Percentiles rank a stretch among this genome's conserved stretches.
Conservation (phyloP, 35 echinoderm and acorn worm species). For the Strongylocentrotus purpuratus region DNA sequence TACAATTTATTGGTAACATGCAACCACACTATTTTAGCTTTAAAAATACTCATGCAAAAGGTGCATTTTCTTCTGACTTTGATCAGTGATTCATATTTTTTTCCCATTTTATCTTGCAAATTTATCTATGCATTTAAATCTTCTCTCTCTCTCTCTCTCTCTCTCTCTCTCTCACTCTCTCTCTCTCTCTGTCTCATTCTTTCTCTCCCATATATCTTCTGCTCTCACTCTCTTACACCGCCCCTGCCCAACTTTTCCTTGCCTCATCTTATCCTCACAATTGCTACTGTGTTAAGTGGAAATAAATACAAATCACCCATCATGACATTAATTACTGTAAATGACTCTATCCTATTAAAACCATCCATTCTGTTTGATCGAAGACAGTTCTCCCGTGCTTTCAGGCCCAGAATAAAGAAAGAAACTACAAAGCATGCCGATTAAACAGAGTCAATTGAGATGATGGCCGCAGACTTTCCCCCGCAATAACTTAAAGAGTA, state of each 20-base stretch:
- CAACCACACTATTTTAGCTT: too few species aligned
- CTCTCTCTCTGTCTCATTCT: background rate
- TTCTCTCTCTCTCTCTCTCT: too few species aligned
- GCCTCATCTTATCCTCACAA: background rate
- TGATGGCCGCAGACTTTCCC: background rate
- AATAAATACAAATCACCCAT: constrained; percentile 6
- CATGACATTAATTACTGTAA: constrained; percentile 44
- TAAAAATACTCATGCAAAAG: too few species aligned
- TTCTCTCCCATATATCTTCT: background rate
- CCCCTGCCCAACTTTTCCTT: too few species aligned
- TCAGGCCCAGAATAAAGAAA: background rate
- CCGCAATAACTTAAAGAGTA: background rate
- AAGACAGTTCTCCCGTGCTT: background rate
- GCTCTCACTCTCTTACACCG: background rate
- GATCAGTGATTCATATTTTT: too few species aligned
- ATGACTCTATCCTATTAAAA: constrained; percentile 18
- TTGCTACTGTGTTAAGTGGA: background rate
- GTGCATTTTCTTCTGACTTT: too few species aligned
- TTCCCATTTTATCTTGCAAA: too few species aligned
- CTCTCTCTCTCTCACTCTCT: background rate
- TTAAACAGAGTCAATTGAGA: constrained; percentile 3
- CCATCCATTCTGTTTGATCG: background rate
- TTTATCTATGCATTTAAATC: too few species aligned
- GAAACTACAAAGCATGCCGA: background rate
- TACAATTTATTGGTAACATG: too few species aligned